Base-by-base conservation (phyloP, 2,113 vertebrate genomes). In the Catharus bicknelli region DNA sequence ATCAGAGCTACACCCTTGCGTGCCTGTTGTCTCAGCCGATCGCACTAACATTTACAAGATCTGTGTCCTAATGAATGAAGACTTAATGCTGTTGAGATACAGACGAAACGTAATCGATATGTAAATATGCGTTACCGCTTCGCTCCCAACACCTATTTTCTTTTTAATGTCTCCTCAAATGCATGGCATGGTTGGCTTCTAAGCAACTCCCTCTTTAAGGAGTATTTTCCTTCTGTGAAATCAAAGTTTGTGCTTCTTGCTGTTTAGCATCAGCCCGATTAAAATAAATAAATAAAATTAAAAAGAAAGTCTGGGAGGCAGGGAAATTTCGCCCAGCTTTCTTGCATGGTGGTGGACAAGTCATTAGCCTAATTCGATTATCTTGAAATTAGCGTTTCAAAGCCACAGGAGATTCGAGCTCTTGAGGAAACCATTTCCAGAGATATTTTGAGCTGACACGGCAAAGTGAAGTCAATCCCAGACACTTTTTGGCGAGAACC, bases 321-420 rank as follows among this genome's bases (percentile, higher is more conserved):
- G 47, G 43, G 13, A 80, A 66, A 62, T 42, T 54, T 29, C 20
- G 0, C 38, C 21, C 25, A 53, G 25, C 27, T 88, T 67, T 74
- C 30, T 67, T 67, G 27, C 48, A 27, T 30, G 34, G 15, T 55
- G 27, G 23, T 74, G 43, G 45, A 29, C 15, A 88, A 74, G 5
- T 74, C 72, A 78, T 91, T 86, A 86, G 42, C 64, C 80, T 92
- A 81, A 95, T 90, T 94, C 90, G 55, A 83, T 92, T 83, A 90
- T 26, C 32, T 42, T 92, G 55, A 50, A 92, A 91, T 92, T 92
- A 74, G 76, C 34, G 0, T 86, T 94, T 86, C 76, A 86, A 80
- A 86, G 34, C 43, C 59, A n/a, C 11, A 5, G 42, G 38, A 15
- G 10, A 90, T 48, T 6, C 0, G 0, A 7, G 14, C 22, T 77